Evolutionary conservation across 2,797 vertebrate genomes (phyloP).

Genomic region (Tenualosa ilisha): DNA sequence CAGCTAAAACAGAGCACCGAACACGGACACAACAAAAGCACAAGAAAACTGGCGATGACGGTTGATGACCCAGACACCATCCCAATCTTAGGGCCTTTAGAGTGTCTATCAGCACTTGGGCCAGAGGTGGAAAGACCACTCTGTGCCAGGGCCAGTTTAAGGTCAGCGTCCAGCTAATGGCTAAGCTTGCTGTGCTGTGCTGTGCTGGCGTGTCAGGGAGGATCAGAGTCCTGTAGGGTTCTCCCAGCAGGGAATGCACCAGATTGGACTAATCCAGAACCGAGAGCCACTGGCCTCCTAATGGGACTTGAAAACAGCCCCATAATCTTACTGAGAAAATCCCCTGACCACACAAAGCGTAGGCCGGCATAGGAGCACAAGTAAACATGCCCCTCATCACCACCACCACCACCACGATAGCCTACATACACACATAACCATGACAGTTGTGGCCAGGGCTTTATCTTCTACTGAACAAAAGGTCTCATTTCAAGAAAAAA

Average conservation of each 20-base stretch:
- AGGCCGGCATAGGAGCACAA: conserved; percentile 1
- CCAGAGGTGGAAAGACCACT: conserved; percentile 49
- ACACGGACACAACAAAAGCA: conserved; percentile 9
- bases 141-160: conserved; percentile 62
- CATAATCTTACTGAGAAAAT: conserved; percentile 52
- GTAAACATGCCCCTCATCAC: conserved; percentile 19
- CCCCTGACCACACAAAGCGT: conserved; percentile 43
- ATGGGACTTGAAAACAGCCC: conserved; percentile 41
- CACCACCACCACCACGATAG: not conserved
- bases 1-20: not conserved
- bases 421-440: not conserved
- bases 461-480: not conserved
- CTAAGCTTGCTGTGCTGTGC: not conserved
- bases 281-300: conserved; percentile 41
- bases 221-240: conserved; percentile 34
- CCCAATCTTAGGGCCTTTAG: conserved; percentile 30
- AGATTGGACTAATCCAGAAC: conserved; percentile 53
- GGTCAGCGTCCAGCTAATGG: conserved; percentile 50
- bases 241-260: conserved; percentile 49
- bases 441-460: not conserved
- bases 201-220: conserved; percentile 15
- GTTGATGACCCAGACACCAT: not conserved
- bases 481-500: not conserved
- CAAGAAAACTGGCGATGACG: conserved; percentile 1
- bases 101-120: not conserved